Base-by-base conservation (phyloP, 2,888 invertebrate species). In the Silvanus unidentatus region DNA sequence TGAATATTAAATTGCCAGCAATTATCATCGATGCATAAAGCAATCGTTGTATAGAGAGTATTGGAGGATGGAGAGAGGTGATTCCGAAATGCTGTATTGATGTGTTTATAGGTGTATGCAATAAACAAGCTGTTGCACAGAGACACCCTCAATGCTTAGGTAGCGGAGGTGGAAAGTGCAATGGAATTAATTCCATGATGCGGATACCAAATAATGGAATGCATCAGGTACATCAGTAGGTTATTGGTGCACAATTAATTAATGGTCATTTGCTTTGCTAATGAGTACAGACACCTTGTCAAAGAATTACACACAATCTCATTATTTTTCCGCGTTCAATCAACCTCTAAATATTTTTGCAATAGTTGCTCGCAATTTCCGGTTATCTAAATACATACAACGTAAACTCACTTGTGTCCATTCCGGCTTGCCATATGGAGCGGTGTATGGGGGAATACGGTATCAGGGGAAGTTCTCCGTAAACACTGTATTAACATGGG, bases 351-450 rank as follows among this genome's bases (percentile, higher is more conserved):
- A 8, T 22, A 3, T 22, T 22, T 22, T 22, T 22, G 22, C 22
- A 22, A 22, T 22, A 3, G 22, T n/a, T n/a, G n/a, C n/a, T n/a
- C n/a, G n/a, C n/a, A n/a, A n/a, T n/a, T n/a, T n/a, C n/a, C n/a
- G n/a, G n/a, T n/a, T n/a, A n/a, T n/a, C n/a, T n/a, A n/a, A n/a
- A n/a, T n/a, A n/a, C n/a, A n/a, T n/a, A n/a, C n/a, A n/a, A n/a
- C n/a, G n/a, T 32, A 5, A 12, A 78, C 82, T 82, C 68, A 88
- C 88, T 85, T 86, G 73, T 90, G 89, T 4, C 96, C 97, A 74
- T 94, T 92, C 55, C 90, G 83, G 66, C 92, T 89, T 49, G 96
- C 96, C 53, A 93, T 77, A 71, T 96, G 96, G n/a, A 97, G 77
- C 1, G 94, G 88, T 8, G 95, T 88, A 64, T 90, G 85, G 47